These are phyloP conservation scores for Tricholaema leucomelas DNA, from an alignment of 2,113 vertebrate genomes.

Conservation along the genomic window DNA sequence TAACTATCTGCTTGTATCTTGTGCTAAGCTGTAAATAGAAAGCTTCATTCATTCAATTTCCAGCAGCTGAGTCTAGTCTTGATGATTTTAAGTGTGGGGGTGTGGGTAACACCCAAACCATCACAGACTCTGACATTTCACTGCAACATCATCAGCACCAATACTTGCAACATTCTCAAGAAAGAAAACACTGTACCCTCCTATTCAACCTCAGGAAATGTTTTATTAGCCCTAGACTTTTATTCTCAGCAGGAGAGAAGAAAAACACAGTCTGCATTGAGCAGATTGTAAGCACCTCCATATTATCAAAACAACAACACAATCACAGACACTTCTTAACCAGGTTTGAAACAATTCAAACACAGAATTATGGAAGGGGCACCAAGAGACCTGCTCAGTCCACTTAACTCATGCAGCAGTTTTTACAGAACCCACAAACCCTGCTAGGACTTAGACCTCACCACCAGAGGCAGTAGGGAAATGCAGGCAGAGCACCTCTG, in stretches of 20 bases:
- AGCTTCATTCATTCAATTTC: no score
- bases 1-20: no score
- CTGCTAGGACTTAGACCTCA: neutral
- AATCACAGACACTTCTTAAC: neutral
- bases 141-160: neutral
- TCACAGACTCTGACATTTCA: neutral
- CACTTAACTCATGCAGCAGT: neutral
- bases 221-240: constrained; percentile 32
- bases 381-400: neutral
- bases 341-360: neutral
- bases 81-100: no score
- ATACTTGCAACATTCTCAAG: neutral
- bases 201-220: constrained; percentile 2
- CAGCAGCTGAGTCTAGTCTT: no score
- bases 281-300: constrained; percentile 19
- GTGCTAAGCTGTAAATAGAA: no score
- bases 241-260: neutral
- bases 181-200: neutral
- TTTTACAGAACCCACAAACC: neutral
- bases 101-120: no score
- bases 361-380: neutral
- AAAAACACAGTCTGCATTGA: constrained; percentile 10
- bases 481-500: neutral
- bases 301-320: neutral
- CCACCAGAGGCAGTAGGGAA: neutral